Percentiles rank a stretch among this genome's conserved stretches.
Conservation (phyloP, 2,113 vertebrate species). For the Promerops cafer region DNA sequence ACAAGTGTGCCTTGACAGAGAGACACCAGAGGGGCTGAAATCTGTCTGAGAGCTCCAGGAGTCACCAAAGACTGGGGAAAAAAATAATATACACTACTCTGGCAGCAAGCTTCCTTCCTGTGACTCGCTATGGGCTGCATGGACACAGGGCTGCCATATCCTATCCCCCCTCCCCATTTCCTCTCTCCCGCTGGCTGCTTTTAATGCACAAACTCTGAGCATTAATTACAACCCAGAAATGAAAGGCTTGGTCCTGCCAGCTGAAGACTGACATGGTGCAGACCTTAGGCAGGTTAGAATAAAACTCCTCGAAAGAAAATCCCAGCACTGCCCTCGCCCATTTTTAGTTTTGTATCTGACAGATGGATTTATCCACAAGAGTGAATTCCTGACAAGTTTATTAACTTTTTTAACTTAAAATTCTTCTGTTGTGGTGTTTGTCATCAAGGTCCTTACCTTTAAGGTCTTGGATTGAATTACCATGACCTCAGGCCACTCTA, state of each 20-base stretch:
- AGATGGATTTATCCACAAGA: not conserved
- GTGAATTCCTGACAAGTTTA: not conserved
- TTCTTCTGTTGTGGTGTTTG: not conserved
- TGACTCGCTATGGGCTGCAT: not conserved
- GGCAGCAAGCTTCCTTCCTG: slow-evolving; percentile 25
- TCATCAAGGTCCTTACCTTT: not conserved
- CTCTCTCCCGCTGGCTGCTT: not conserved
- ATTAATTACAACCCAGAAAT: not conserved
- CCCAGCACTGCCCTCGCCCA: not conserved
- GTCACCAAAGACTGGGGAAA: not conserved
- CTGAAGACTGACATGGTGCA: not conserved
- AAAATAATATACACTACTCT: not conserved
- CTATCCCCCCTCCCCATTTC: not conserved
- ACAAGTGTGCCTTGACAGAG: slow-evolving; percentile 1
- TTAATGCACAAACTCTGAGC: not conserved
- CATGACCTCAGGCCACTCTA: not conserved
- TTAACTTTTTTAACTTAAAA: not conserved
- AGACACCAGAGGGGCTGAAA: not conserved
- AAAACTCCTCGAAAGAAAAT: not conserved
- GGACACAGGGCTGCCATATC: not conserved
- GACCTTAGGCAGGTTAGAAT: not conserved
- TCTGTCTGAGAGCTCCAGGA: not conserved
- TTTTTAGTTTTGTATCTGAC: not conserved
- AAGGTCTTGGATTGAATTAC: not conserved
- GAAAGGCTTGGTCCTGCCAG: not conserved